Conservation (phyloP, 2,888 invertebrate species). For the Ormyrus nitidulus region DNA sequence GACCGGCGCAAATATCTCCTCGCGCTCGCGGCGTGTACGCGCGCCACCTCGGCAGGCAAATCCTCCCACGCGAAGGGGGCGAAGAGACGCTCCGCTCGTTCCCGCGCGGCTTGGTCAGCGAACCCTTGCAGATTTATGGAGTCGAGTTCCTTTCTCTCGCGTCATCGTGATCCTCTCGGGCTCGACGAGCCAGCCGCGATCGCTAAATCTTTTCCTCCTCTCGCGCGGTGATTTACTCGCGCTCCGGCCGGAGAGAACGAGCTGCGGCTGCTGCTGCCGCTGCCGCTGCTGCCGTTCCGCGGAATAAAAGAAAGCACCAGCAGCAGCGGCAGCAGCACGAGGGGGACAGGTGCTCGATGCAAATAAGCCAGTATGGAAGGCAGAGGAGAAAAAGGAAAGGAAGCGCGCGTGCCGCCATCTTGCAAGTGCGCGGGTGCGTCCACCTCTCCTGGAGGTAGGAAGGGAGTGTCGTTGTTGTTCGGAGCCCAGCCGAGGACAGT, state of each 20-base stretch:
- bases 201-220: conserved; percentile 55
- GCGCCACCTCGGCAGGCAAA: conserved; percentile 28
- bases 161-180: conserved; percentile 55
- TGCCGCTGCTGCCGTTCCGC: not conserved
- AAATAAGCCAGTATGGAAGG: conserved; percentile 40
- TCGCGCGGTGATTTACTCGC: conserved; percentile 53
- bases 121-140: conserved; percentile 56
- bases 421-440: conserved; percentile 62
- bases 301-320: conserved; percentile 30
- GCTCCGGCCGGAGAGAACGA: conserved; percentile 4
- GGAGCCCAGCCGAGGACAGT: conserved; percentile 20
- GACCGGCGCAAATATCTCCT: too few relatives aligned
- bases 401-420: conserved; percentile 66
- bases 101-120: conserved; percentile 42
- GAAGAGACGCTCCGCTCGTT: conserved; percentile 13
- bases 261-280: conserved; percentile 11
- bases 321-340: conserved; percentile 3
- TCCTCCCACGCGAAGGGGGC: conserved; percentile 49
- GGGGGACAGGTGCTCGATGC: conserved; percentile 64
- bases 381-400: conserved; percentile 53
- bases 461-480: conserved; percentile 68
- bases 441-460: conserved; percentile 61
- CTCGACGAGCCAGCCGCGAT: conserved; percentile 40
- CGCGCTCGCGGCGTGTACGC: not conserved
- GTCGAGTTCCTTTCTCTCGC: conserved; percentile 44